These are phyloP conservation scores for Anastrepha ludens DNA, from an alignment of 1,140 invertebrate genomes.

Conservation along the genomic window DNA sequence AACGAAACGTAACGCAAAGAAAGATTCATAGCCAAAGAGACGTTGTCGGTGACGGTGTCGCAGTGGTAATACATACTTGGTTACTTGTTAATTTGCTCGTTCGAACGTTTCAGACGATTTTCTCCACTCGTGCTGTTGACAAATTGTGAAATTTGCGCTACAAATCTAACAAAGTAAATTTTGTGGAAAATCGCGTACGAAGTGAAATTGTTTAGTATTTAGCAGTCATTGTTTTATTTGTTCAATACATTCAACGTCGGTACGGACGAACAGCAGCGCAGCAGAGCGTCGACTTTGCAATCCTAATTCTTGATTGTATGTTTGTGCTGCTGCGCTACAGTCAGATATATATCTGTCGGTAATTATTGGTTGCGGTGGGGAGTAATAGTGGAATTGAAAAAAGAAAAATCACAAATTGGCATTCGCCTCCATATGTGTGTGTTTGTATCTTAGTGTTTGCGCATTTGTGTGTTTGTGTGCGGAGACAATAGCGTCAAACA, in stretches of 20 bases:
- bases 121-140: slow-evolving; percentile 12
- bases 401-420: slow-evolving; percentile 17
- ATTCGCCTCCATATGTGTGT: neutral
- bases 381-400: neutral
- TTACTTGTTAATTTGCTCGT: slow-evolving; percentile 18
- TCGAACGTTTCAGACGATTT: slow-evolving; percentile 32
- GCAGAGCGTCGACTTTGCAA: slow-evolving; percentile 12
- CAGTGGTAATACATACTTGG: slow-evolving; percentile 42
- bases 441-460: neutral
- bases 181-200: slow-evolving; percentile 5
- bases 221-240: neutral
- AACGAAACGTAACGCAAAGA: slow-evolving; percentile 31
- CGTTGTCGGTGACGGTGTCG: slow-evolving; percentile 21
- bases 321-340: too few relatives aligned
- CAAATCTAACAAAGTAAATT: slow-evolving; percentile 17
- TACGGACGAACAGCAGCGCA: neutral
- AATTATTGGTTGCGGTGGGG: neutral
- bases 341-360: neutral
- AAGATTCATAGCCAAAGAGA: slow-evolving; percentile 40
- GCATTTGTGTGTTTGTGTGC: neutral
- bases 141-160: slow-evolving; percentile 48
- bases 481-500: slow-evolving; percentile 33
- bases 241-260: neutral
- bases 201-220: slow-evolving; percentile 19
- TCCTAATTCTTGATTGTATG: neutral